Evolutionary conservation across 2,888 invertebrate genomes (phyloP).

Genomic region (Chorisops tibialis): DNA sequence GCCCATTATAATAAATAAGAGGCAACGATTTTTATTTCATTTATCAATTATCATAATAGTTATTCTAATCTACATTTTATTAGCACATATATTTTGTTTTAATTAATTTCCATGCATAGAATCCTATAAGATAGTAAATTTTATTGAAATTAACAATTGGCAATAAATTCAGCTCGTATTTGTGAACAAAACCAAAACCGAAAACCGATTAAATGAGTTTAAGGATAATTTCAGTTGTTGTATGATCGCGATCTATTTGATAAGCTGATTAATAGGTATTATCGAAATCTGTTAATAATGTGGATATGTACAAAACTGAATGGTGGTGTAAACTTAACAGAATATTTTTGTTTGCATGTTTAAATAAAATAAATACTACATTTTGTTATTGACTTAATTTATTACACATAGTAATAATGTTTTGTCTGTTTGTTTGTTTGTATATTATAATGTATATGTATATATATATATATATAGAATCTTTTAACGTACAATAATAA

Average conservation of each 20-base stretch:
- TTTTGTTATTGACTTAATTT: not conserved
- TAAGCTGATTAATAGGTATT: too few relatives aligned
- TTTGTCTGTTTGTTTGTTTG: not conserved
- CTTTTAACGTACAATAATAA: conserved; percentile 21
- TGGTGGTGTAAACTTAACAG: conserved; percentile 12
- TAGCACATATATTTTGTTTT: too few relatives aligned
- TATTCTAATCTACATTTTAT: too few relatives aligned
- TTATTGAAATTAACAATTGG: too few relatives aligned
- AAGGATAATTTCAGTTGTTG: not conserved
- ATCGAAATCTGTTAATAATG: not conserved
- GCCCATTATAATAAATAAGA: too few relatives aligned
- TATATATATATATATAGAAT: conserved; percentile 28
- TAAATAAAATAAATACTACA: not conserved
- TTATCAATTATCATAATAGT: too few relatives aligned
- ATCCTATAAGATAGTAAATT: too few relatives aligned
- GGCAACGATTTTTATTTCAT: too few relatives aligned
- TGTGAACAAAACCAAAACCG: not conserved
- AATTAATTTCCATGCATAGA: too few relatives aligned
- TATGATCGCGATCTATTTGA: not conserved
- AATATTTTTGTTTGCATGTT: not conserved
- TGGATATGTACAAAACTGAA: conserved; percentile 13
- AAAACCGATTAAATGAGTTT: not conserved
- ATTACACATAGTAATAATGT: conserved; percentile 15
- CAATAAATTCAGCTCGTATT: too few relatives aligned
- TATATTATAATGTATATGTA: conserved; percentile 21